Evolutionary conservation across 2,888 invertebrate genomes (phyloP).

Genomic region (Aleiodes alternator): DNA sequence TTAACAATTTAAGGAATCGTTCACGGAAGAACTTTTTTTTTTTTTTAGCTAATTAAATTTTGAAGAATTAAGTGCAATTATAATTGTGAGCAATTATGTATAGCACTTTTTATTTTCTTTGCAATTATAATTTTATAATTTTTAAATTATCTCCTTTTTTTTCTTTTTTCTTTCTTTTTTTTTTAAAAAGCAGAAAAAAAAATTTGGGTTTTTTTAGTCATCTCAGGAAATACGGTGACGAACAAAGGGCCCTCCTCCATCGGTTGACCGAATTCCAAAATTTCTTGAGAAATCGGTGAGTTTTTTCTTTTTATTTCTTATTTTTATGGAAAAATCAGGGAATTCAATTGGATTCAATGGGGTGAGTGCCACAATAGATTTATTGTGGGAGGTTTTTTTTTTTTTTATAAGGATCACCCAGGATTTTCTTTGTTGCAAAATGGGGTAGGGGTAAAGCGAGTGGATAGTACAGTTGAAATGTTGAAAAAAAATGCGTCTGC

Average conservation of each 20-base stretch:
- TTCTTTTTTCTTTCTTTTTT: neutral
- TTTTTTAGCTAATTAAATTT: slow-evolving; percentile 13
- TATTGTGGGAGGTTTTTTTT: slow-evolving; percentile 64
- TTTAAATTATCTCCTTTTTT: neutral
- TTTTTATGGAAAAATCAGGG: slow-evolving; percentile 60
- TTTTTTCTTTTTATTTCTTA: slow-evolving; percentile 46
- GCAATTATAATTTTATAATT: no score
- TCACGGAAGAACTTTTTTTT: slow-evolving; percentile 13
- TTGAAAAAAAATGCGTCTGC: slow-evolving; percentile 67
- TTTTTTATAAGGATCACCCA: slow-evolving; percentile 68
- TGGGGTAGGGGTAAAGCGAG: slow-evolving; percentile 64
- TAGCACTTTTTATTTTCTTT: no score
- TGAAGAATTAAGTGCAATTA: neutral
- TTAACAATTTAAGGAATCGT: slow-evolving; percentile 35
- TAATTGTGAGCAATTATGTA: no score
- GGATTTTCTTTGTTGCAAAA: slow-evolving; percentile 69
- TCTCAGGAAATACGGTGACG: slow-evolving; percentile 28
- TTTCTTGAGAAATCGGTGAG: slow-evolving; percentile 56
- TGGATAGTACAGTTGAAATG: slow-evolving; percentile 66
- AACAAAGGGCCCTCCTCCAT: slow-evolving; percentile 58
- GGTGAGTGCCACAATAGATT: slow-evolving; percentile 69
- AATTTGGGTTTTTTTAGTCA: neutral
- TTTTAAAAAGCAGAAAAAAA: neutral
- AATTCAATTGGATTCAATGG: slow-evolving; percentile 66
- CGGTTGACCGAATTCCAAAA: slow-evolving; percentile 55